These are phyloP conservation scores for Allophyes oxyacanthae DNA, from an alignment of 2,888 invertebrate species.

Conservation along the genomic window DNA sequence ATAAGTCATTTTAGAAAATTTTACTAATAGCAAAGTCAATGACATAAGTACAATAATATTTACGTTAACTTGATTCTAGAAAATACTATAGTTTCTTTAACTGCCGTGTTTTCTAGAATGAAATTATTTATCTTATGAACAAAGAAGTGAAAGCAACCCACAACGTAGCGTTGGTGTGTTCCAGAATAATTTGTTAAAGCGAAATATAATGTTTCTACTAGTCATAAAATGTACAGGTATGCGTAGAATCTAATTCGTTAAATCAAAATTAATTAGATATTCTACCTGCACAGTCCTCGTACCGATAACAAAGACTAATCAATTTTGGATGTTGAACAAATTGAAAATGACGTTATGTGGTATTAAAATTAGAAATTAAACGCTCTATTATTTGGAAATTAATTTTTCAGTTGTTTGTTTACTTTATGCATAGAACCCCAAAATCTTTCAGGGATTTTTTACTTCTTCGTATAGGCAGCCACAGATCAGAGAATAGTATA, in stretches of 20 bases:
- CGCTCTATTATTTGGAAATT: constrained; percentile 15
- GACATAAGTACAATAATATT: too few relatives aligned
- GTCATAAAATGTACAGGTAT: constrained; percentile 1
- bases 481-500: too few relatives aligned
- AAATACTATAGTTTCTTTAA: constrained; percentile 17
- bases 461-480: too few relatives aligned
- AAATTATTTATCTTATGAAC: constrained; percentile 24
- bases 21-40: too few relatives aligned
- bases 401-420: background rate
- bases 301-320: constrained; percentile 35
- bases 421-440: too few relatives aligned
- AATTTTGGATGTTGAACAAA: constrained; percentile 29
- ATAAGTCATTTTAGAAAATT: background rate
- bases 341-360: constrained; percentile 30
- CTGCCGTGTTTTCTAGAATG: constrained; percentile 28
- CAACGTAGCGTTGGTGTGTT: constrained; percentile 22
- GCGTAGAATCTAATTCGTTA: constrained; percentile 6
- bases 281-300: background rate
- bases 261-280: constrained; percentile 23
- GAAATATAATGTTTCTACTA: constrained; percentile 7
- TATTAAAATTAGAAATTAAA: constrained; percentile 16
- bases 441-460: too few relatives aligned
- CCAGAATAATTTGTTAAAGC: constrained; percentile 39
- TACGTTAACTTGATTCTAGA: constrained; percentile 26
- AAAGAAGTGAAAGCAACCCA: constrained; percentile 42